Evolutionary conservation across 1,140 invertebrate species (phyloP).

Genomic region (Pseudobourletiella spinata): DNA sequence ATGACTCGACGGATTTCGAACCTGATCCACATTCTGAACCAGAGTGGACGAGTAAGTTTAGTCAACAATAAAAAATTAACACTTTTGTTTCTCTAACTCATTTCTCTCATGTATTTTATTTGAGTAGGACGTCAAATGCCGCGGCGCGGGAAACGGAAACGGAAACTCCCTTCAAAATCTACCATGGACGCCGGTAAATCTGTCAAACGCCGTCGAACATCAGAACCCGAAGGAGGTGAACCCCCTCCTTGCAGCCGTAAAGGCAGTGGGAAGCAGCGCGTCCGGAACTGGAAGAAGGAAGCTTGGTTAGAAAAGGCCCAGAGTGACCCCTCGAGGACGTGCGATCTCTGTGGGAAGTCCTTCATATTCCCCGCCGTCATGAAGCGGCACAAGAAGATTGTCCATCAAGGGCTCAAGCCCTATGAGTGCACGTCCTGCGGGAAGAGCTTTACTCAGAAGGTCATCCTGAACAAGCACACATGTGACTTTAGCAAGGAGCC

Average conservation of each 20-base stretch:
- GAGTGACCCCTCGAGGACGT: not conserved
- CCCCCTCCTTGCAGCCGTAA: too few species aligned
- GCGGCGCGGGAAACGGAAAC: not conserved
- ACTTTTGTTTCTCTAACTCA: too few species aligned
- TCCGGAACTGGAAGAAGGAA: slow-evolving; percentile 2
- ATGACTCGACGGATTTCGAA: too few species aligned
- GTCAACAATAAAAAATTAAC: too few species aligned
- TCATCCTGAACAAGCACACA: not conserved
- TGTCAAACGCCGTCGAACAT: too few species aligned
- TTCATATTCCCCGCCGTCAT: not conserved
- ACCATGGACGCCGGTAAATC: not conserved
- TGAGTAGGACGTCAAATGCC: not conserved
- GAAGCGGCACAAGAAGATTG: not conserved
- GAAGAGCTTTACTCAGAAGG: slow-evolving; percentile 1
- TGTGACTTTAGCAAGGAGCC: not conserved
- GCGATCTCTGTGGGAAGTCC: not conserved
- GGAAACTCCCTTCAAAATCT: not conserved
- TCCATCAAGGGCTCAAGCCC: not conserved
- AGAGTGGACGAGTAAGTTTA: too few species aligned
- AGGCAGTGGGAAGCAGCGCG: not conserved
- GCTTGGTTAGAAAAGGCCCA: not conserved
- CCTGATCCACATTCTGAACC: too few species aligned
- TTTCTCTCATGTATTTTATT: not conserved
- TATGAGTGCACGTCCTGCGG: not conserved
- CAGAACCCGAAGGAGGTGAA: too few species aligned